Evolutionary conservation across 2,797 vertebrate species (phyloP).

Genomic region (Chelidonichthys spinosus): DNA sequence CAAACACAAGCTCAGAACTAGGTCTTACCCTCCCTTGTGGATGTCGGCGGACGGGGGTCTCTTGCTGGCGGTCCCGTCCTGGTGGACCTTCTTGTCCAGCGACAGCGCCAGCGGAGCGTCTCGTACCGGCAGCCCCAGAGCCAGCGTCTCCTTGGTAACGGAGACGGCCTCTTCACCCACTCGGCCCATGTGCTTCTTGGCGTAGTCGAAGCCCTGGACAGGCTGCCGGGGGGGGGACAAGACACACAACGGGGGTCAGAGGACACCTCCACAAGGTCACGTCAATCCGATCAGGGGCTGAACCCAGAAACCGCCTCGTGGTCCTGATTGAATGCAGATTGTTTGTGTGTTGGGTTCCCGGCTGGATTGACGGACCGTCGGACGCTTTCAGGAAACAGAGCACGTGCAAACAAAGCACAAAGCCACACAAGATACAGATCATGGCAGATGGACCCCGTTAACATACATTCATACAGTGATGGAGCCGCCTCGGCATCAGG

Average conservation of each 20-base stretch:
- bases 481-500: too few species aligned
- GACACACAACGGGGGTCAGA: constrained; percentile 22
- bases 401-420: constrained; percentile 37
- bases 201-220: constrained; percentile 98
- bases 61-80: constrained; percentile 92
- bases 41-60: constrained; percentile 92
- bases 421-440: not conserved
- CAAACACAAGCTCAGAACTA: too few species aligned
- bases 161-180: constrained; percentile 92
- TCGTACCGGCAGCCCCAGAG: constrained; percentile 90
- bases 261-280: not conserved
- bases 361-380: constrained; percentile 18
- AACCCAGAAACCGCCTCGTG: not conserved
- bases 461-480: too few species aligned
- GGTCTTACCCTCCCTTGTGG: constrained; percentile 90
- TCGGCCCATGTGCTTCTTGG: constrained; percentile 97
- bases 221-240: constrained; percentile 81
- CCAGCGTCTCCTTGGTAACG: constrained; percentile 94
- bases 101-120: constrained; percentile 88
- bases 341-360: not conserved
- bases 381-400: constrained; percentile 6
- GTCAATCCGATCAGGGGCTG: constrained; percentile 13
- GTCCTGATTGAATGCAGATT: not conserved
- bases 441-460: too few species aligned
- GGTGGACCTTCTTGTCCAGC: constrained; percentile 90